Percentiles rank a stretch among this genome's conserved stretches.
These are phyloP conservation scores for Excalfactoria chinensis DNA, from an alignment of 2,113 vertebrate genomes.

Conservation along the genomic window DNA sequence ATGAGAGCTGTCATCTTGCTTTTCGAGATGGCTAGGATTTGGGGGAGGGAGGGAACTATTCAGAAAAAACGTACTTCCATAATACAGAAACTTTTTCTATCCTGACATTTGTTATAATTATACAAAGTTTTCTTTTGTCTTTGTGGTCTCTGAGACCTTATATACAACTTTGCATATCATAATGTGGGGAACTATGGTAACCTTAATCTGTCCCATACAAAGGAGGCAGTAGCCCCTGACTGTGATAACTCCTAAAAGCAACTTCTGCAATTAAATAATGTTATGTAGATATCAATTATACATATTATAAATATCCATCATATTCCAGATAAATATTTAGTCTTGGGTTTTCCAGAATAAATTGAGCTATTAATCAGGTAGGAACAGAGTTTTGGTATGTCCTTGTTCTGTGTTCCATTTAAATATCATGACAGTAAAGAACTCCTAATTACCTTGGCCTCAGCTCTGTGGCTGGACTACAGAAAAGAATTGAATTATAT, in stretches of 20 bases:
- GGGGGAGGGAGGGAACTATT: background rate
- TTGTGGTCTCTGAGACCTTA: background rate
- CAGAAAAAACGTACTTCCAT: conserved; percentile 34
- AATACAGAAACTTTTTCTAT: conserved; percentile 25
- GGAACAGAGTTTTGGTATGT: background rate
- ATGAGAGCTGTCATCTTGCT: conserved; percentile 57
- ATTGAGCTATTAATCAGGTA: background rate
- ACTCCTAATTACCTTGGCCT: background rate
- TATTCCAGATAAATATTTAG: background rate
- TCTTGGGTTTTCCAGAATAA: background rate
- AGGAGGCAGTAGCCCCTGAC: background rate
- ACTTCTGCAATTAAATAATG: background rate
- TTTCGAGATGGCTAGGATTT: conserved; percentile 44
- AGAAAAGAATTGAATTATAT: background rate
- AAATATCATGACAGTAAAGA: background rate
- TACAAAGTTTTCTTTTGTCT: background rate
- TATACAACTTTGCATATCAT: rapidly evolving
- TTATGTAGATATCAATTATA: background rate
- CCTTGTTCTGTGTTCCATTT: background rate
- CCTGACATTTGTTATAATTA: conserved; percentile 5
- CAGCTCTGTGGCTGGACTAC: background rate
- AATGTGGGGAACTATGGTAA: background rate
- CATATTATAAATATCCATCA: background rate
- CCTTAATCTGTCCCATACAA: background rate
- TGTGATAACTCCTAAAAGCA: background rate